phyloP scores from a whole-genome alignment of 1,140 invertebrate genomes.

The Cherax destructor region DNA sequence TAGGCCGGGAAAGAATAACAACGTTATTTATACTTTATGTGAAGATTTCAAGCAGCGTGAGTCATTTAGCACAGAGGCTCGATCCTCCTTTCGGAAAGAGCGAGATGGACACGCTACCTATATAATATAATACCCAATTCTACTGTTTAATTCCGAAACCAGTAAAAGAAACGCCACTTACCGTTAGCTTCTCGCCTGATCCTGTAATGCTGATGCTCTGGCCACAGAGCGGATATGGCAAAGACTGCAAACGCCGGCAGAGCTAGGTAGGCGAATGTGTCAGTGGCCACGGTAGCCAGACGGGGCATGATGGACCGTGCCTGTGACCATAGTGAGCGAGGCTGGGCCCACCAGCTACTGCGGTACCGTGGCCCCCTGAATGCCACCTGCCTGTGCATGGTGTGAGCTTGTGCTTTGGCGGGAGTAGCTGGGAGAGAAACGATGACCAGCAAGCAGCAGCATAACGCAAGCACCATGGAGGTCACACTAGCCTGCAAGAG shows the following conservation, averaged over 20 bases:
- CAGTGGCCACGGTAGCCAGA: slow-evolving; percentile 28
- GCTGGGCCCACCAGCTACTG: background rate
- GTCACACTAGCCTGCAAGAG: slow-evolving; percentile 14
- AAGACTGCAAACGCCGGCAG: slow-evolving; percentile 42
- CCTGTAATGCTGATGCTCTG: slow-evolving; percentile 27
- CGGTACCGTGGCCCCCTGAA: background rate
- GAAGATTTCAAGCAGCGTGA: too few species aligned
- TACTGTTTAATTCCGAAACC: too few species aligned
- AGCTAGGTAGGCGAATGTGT: slow-evolving; percentile 9
- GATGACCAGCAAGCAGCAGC: slow-evolving; percentile 8
- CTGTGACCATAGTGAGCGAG: slow-evolving; percentile 27
- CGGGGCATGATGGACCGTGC: slow-evolving; percentile 54
- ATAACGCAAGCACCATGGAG: background rate
- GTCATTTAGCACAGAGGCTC: too few species aligned
- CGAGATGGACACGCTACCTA: too few species aligned
- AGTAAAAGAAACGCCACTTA: background rate
- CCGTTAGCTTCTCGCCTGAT: slow-evolving; percentile 43
- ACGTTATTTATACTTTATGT: too few species aligned
- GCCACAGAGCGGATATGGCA: slow-evolving; percentile 48
- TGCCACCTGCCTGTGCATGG: background rate
- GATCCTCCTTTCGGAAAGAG: too few species aligned
- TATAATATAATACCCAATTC: too few species aligned
- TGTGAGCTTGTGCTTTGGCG: slow-evolving; percentile 8
- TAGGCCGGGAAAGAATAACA: too few species aligned
- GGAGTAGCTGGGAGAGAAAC: background rate